These are phyloP conservation scores for Hexactinellida sp. DNA, from an alignment of 37 sponge, comb jelly and placozoan genomes.

Conservation along the genomic window DNA sequence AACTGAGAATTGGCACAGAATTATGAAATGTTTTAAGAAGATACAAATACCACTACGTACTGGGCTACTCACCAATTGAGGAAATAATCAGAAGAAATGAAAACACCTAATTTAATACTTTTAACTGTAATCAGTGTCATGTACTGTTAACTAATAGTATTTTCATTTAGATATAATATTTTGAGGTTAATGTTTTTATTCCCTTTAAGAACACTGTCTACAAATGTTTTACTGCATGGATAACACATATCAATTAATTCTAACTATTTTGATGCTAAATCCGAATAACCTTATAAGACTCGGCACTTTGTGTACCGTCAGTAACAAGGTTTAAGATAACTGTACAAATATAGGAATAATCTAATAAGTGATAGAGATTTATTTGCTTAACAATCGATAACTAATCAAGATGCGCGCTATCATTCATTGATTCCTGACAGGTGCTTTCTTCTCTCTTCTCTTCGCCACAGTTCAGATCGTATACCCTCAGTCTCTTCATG, in stretches of 20 bases:
- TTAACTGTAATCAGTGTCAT: constrained; percentile 8
- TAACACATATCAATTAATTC: too few relatives aligned
- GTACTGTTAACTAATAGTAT: not conserved
- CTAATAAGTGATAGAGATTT: not conserved
- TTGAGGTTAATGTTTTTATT: not conserved
- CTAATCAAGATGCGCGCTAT: not conserved
- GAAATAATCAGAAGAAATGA: not conserved
- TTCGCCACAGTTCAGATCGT: not conserved
- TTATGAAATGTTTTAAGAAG: not conserved
- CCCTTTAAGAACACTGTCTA: not conserved
- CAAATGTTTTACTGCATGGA: not conserved
- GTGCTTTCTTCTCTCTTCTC: not conserved
- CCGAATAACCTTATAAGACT: too few relatives aligned
- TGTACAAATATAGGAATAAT: too few relatives aligned
- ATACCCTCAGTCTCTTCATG: not conserved
- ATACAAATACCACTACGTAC: too few relatives aligned
- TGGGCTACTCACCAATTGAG: not conserved
- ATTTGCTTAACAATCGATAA: too few relatives aligned
- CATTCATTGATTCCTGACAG: not conserved
- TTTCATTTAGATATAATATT: not conserved
- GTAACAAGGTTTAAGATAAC: too few relatives aligned
- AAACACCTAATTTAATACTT: constrained; percentile 1
- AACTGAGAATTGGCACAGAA: not conserved
- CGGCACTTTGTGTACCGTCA: too few relatives aligned
- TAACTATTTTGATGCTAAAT: too few relatives aligned